Percentiles rank a stretch among this genome's conserved stretches.
Conservation (phyloP, 2,797 vertebrate genomes). For the Threskiornis aethiopicus region DNA sequence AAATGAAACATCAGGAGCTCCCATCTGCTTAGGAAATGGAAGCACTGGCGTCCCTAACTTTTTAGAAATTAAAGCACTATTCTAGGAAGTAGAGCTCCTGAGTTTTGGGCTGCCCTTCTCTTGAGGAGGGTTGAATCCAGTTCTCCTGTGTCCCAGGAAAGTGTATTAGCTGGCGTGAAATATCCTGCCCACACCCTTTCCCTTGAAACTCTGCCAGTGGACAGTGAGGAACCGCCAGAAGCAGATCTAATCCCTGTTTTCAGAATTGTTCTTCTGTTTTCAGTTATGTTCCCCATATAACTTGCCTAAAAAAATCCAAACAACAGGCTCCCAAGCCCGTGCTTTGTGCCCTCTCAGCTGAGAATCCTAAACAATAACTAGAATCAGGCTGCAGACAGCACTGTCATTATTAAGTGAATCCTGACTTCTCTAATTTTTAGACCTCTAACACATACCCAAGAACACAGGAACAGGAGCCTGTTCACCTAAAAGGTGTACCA, state of each 20-base stretch:
- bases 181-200: background rate
- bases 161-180: background rate
- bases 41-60: background rate
- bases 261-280: background rate
- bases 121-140: background rate
- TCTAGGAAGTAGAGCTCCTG: background rate
- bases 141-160: background rate
- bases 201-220: background rate
- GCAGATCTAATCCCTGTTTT: background rate
- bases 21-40: background rate
- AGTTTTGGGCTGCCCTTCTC: background rate
- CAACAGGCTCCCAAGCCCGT: background rate
- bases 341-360: background rate
- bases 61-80: background rate
- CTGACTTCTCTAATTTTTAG: background rate
- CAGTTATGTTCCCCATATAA: background rate
- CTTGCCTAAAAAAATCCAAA: background rate
- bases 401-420: background rate
- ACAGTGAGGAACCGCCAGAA: background rate
- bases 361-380: background rate
- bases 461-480: background rate
- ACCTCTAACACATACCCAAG: background rate
- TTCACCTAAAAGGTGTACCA: background rate
- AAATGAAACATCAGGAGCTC: background rate
- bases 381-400: background rate